Percentiles rank a stretch among this genome's conserved stretches.
Conservation (phyloP, 2,113 vertebrate species). For the Arenaria interpres region DNA sequence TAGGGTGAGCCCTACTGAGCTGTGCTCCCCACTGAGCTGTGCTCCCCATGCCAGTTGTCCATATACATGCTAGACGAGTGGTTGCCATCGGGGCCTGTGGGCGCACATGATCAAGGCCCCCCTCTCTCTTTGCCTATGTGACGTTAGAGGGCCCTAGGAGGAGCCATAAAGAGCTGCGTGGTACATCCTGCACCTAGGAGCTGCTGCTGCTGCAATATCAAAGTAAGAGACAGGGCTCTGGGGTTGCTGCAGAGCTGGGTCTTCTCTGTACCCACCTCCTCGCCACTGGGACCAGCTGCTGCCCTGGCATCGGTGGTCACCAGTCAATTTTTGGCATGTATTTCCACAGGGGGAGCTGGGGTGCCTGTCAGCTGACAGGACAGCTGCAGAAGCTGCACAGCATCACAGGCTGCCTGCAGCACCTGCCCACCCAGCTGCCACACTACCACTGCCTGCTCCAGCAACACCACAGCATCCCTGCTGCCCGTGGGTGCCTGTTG, state of each 20-base stretch:
- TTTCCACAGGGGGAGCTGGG: fast-evolving
- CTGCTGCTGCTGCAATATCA: slow-evolving; percentile 6
- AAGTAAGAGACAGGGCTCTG: neutral
- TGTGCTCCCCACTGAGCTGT: neutral
- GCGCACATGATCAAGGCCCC: slow-evolving; percentile 42
- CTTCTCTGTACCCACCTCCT: neutral
- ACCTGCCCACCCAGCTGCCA: slow-evolving; percentile 76
- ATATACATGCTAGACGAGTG: slow-evolving; percentile 18
- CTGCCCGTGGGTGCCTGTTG: too few relatives aligned
- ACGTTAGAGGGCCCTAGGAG: neutral
- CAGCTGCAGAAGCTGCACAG: slow-evolving; percentile 76
- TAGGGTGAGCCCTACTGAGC: neutral
- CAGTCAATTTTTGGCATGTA: fast-evolving
- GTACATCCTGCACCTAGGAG: neutral
- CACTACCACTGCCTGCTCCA: slow-evolving; percentile 56
- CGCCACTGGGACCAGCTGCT: fast-evolving
- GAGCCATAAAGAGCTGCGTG: slow-evolving; percentile 24
- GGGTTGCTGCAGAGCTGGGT: neutral
- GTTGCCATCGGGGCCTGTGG: slow-evolving; percentile 11
- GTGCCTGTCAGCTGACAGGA: slow-evolving; percentile 58
- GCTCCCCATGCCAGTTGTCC: neutral
- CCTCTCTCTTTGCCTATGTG: neutral
- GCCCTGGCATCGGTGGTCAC: fast-evolving
- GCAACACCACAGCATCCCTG: too few relatives aligned
- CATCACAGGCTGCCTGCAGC: slow-evolving; percentile 68